Percentiles rank a stretch among this genome's conserved stretches.
These are phyloP conservation scores for Peromyscus melanophrys DNA, from an alignment of 2,797 vertebrate species.

Conservation along the genomic window DNA sequence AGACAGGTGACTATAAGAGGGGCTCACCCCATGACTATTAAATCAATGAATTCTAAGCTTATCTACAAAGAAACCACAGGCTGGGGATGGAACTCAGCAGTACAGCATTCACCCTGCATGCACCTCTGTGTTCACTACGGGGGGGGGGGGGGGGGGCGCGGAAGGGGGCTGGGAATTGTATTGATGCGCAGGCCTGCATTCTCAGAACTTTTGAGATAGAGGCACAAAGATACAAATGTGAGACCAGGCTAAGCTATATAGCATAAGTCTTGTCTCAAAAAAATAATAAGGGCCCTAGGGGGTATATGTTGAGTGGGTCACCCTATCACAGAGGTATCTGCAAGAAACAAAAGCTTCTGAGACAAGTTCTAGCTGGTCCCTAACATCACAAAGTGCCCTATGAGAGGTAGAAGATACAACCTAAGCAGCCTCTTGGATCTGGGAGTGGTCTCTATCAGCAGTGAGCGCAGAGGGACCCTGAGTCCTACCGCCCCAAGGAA, in stretches of 20 bases:
- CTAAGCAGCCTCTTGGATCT: background rate
- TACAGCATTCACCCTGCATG: background rate
- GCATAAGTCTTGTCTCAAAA: background rate
- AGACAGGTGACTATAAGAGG: background rate
- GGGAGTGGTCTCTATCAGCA: fast-evolving
- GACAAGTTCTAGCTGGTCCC: background rate
- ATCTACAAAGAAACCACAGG: background rate
- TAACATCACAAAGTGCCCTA: background rate
- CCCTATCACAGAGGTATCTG: background rate
- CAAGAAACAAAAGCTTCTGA: background rate
- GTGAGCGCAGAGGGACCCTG: background rate
- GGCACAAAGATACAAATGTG: background rate
- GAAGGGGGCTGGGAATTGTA: background rate
- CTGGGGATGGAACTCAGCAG: background rate
- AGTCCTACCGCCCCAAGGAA: background rate
- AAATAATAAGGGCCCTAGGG: background rate
- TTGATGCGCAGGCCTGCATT: background rate
- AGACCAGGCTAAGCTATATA: background rate
- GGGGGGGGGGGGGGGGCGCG: too few species aligned
- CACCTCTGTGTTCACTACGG: background rate
- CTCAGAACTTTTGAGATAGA: background rate
- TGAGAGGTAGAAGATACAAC: too few species aligned
- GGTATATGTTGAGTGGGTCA: background rate
- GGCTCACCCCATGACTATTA: background rate
- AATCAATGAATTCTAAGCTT: background rate